phyloP scores from a whole-genome alignment of 2,113 vertebrate species.

The Dicrurus megarhynchus region DNA sequence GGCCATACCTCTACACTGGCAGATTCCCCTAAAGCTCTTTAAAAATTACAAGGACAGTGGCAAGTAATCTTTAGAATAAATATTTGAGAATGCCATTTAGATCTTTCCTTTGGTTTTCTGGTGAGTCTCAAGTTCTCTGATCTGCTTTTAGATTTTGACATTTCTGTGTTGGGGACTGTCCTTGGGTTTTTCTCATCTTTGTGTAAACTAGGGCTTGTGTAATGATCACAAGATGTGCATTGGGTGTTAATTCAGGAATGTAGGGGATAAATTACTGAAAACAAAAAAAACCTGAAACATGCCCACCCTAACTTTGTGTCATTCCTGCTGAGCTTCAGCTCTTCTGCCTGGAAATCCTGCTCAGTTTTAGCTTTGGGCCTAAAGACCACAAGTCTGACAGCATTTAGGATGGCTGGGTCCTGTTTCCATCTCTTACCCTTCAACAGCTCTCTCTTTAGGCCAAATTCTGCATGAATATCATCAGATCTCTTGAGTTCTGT shows the following conservation, averaged over 20 bases:
- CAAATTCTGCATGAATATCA: not conserved
- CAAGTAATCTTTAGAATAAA: not conserved
- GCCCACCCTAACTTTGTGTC: not conserved
- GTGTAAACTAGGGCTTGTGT: not conserved
- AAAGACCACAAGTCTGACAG: not conserved
- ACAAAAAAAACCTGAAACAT: not conserved
- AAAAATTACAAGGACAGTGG: not conserved
- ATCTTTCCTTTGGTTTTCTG: not conserved
- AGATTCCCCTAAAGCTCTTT: not conserved
- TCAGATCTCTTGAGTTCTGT: not conserved
- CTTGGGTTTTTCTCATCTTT: not conserved
- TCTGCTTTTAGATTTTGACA: not conserved
- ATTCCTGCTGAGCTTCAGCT: not conserved
- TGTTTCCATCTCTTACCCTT: not conserved
- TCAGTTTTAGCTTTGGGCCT: not conserved
- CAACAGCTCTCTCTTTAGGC: not conserved
- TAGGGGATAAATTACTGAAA: not conserved
- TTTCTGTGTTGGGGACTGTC: not conserved
- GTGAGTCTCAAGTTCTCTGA: not conserved
- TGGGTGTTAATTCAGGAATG: not conserved
- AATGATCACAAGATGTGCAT: not conserved
- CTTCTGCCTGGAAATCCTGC: not conserved
- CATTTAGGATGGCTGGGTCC: not conserved
- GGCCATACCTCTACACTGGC: not conserved
- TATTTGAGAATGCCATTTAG: not conserved